Evolutionary conservation across 2,888 invertebrate species (phyloP).

Genomic region (Meganola albula): DNA sequence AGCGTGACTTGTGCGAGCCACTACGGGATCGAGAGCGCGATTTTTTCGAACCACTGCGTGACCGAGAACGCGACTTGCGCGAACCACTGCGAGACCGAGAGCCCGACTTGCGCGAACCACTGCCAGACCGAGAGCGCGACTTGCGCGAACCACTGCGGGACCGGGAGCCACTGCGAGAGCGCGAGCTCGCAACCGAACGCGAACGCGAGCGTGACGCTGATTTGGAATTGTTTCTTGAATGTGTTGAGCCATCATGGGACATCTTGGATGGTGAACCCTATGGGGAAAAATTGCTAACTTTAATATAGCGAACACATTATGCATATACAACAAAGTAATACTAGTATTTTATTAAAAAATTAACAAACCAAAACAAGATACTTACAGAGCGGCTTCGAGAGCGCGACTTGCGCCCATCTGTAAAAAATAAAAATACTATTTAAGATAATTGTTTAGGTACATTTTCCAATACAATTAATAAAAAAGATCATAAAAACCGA

Average conservation of each 20-base stretch:
- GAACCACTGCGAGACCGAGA: background rate
- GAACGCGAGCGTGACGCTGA: conserved; percentile 42
- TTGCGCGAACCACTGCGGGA: conserved; percentile 19
- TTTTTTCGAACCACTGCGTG: conserved; percentile 19
- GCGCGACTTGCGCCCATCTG: conserved; percentile 45
- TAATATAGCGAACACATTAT: background rate
- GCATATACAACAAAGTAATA: background rate
- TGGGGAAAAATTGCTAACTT: no score
- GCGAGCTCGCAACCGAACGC: conserved; percentile 25
- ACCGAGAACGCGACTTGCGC: conserved; percentile 11
- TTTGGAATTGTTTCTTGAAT: conserved; percentile 35
- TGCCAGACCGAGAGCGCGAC: conserved; percentile 6
- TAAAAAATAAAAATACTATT: conserved; percentile 14
- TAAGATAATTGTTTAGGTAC: background rate
- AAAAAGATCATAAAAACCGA: background rate
- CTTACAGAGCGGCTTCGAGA: conserved; percentile 61
- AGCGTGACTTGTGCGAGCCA: conserved; percentile 9
- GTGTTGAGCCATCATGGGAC: conserved; percentile 51
- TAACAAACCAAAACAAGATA: conserved; percentile 11
- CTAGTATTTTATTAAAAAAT: background rate
- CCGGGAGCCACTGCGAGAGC: conserved; percentile 32
- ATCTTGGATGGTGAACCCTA: conserved; percentile 52
- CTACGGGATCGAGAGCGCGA: conserved; percentile 39
- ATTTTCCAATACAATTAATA: background rate
- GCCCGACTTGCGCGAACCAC: conserved; percentile 13